A percentile compares a stretch with the other conserved stretches of the same genome.
Evolutionary conservation across 2,113 vertebrate species (phyloP).

Genomic region (Motacilla tschutschensis): DNA sequence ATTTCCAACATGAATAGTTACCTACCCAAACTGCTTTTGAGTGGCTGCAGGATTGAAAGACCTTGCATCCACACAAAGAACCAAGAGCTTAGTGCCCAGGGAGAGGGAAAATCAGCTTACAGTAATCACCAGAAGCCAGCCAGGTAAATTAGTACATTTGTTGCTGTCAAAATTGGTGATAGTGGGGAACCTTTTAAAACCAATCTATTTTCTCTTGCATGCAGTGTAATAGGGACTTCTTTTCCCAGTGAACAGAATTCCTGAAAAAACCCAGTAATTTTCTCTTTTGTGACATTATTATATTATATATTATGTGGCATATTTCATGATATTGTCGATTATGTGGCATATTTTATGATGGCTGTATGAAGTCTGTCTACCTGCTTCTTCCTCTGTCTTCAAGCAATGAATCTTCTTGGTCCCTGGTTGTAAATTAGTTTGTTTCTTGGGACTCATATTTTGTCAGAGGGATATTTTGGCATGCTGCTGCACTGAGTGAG

Average conservation of each 20-base stretch:
- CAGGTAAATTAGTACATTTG: not conserved
- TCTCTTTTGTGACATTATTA: constrained; percentile 33
- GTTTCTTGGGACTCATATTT: constrained; percentile 48
- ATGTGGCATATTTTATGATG: constrained; percentile 36
- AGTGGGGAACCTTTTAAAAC: constrained; percentile 18
- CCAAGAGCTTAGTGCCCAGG: not conserved
- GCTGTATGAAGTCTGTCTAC: constrained; percentile 3
- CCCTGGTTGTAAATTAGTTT: constrained; percentile 49
- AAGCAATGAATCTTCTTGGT: constrained; percentile 34
- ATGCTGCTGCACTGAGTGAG: constrained; percentile 28
- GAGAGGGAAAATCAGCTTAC: constrained; percentile 26
- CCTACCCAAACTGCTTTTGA: not conserved
- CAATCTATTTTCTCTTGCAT: not conserved
- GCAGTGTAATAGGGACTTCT: constrained; percentile 12
- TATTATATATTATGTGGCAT: not conserved
- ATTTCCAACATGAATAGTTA: not conserved
- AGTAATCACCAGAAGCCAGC: not conserved
- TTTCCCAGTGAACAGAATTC: not conserved
- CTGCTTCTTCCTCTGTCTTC: constrained; percentile 16
- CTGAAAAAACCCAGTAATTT: constrained; percentile 41
- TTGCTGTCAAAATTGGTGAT: not conserved
- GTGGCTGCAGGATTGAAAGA: not conserved
- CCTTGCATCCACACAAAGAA: not conserved
- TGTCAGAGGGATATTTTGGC: constrained; percentile 28
- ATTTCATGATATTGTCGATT: not conserved